phyloP scores from a whole-genome alignment of 2,888 invertebrate genomes.

The Drosophila prolongata region DNA sequence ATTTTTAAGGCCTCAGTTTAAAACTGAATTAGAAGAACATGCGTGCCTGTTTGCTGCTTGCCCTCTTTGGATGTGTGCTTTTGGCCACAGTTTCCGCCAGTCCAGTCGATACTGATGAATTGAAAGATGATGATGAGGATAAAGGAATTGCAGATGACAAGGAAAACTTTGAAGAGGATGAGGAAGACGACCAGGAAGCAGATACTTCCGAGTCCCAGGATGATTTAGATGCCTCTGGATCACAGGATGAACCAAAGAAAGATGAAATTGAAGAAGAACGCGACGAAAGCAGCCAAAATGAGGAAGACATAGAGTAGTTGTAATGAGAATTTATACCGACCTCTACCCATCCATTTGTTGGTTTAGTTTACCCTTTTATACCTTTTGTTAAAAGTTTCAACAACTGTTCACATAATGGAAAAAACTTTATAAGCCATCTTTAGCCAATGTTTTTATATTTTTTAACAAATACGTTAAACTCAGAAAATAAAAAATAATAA shows the following conservation, averaged over 20 bases:
- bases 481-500: background rate
- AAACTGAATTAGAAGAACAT: constrained; percentile 38
- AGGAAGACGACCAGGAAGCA: background rate
- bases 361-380: constrained; percentile 2
- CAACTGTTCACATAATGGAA: constrained; percentile 24
- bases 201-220: constrained; percentile 2
- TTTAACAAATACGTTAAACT: constrained; percentile 17
- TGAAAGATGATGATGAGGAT: background rate
- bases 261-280: background rate
- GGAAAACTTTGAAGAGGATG: background rate
- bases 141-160: background rate
- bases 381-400: constrained; percentile 4
- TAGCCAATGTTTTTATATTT: constrained; percentile 9
- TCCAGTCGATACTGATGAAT: constrained; percentile 16
- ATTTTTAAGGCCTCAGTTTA: constrained; percentile 46
- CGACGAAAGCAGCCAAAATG: background rate
- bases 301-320: background rate
- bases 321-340: constrained; percentile 1
- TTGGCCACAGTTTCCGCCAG: constrained; percentile 43
- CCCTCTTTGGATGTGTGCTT: constrained; percentile 63
- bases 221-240: background rate
- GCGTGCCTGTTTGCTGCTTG: constrained; percentile 59
- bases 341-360: constrained; percentile 10
- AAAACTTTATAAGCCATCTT: background rate
- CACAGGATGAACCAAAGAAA: constrained; percentile 1